Percentiles rank a stretch among this genome's conserved stretches.
phyloP scores from a whole-genome alignment of 1,140 invertebrate species.

The Panulirus ornatus region DNA sequence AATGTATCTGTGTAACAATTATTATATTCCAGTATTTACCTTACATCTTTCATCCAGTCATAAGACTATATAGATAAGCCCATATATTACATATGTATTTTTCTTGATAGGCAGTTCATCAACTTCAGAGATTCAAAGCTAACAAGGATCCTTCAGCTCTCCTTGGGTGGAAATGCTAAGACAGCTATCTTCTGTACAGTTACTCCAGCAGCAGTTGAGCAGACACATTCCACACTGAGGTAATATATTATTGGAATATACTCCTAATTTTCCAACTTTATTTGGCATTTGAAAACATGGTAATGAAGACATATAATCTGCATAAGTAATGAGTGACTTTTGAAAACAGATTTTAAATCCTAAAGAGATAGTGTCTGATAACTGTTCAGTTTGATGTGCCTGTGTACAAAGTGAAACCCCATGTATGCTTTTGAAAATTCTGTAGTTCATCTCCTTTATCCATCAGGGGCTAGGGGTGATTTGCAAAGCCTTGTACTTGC shows the following conservation, averaged over 20 bases:
- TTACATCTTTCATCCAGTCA: not conserved
- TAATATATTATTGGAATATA: constrained; percentile 76
- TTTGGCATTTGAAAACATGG: no score
- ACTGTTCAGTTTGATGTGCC: no score
- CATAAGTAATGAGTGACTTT: no score
- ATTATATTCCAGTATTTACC: not conserved
- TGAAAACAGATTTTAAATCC: no score
- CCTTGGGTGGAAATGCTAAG: constrained; percentile 91
- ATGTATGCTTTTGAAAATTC: no score
- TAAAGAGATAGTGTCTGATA: no score
- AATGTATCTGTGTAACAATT: not conserved
- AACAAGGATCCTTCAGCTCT: constrained; percentile 89
- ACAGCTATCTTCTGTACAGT: constrained; percentile 92
- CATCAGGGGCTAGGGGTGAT: no score
- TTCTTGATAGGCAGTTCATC: constrained; percentile 61
- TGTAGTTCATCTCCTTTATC: no score
- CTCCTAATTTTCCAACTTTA: not conserved
- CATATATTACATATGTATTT: not conserved
- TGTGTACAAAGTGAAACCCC: no score
- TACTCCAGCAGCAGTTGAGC: constrained; percentile 85
- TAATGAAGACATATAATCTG: no score
- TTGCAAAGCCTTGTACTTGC: no score
- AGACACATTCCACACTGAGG: constrained; percentile 87
- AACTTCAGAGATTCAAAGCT: constrained; percentile 76
- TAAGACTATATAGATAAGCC: no score